phyloP scores from a whole-genome alignment of 1,140 invertebrate genomes.

The Drosophila parabipectinata region DNA sequence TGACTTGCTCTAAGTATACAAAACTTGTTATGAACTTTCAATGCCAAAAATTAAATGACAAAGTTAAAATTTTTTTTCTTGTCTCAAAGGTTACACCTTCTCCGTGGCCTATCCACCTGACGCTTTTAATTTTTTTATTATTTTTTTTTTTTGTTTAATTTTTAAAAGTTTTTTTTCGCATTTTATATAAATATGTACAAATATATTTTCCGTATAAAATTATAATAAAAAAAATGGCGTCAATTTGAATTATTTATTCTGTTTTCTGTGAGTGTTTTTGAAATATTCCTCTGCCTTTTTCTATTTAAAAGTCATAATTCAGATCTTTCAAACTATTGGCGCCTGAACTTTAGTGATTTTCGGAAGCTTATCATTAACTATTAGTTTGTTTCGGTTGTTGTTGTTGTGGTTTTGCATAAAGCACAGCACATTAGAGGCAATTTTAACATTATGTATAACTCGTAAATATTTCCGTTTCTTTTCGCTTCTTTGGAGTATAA shows the following conservation, averaged over 20 bases:
- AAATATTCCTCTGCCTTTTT: conserved; percentile 19
- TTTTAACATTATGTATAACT: conserved; percentile 71
- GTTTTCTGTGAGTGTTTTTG: conserved; percentile 24
- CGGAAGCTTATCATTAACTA: conserved; percentile 33
- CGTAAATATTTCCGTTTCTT: conserved; percentile 58
- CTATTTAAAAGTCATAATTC: conserved; percentile 16
- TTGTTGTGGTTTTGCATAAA: conserved; percentile 53
- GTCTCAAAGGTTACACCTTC: conserved; percentile 54
- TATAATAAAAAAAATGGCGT: conserved; percentile 67
- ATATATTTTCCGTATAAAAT: conserved; percentile 71
- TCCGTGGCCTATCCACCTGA: conserved; percentile 24
- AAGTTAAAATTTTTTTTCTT: conserved; percentile 50
- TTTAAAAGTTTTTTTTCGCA: conserved; percentile 30
- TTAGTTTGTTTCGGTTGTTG: conserved; percentile 43
- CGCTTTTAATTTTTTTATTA: conserved; percentile 31
- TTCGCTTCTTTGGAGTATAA: conserved; percentile 81
- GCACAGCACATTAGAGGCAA: conserved; percentile 70
- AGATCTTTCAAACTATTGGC: conserved; percentile 44
- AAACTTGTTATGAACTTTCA: conserved; percentile 44
- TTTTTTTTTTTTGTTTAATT: conserved; percentile 19
- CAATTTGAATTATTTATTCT: conserved; percentile 49
- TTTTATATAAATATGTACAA: conserved; percentile 72
- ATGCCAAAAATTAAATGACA: conserved; percentile 61
- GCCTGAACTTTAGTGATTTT: conserved; percentile 45
- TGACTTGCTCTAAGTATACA: conserved; percentile 52